A percentile compares a stretch with the other conserved stretches of the same genome.
Evolutionary conservation across 2,888 invertebrate genomes (phyloP).

Genomic region (Lapara coniferarum): DNA sequence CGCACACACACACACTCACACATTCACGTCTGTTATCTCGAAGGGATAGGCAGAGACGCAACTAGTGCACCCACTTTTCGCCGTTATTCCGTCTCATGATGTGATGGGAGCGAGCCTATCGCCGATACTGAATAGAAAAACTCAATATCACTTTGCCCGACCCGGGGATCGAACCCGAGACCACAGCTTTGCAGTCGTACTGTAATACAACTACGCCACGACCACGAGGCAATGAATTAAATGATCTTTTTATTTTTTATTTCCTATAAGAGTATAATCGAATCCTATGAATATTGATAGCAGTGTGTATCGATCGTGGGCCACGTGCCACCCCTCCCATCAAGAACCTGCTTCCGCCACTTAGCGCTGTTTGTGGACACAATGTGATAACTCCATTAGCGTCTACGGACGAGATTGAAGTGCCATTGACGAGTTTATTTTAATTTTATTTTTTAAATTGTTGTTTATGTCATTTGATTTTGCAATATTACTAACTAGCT

Average conservation of each 20-base stretch:
- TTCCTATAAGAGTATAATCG: not conserved
- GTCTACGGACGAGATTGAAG: slow-evolving; percentile 24
- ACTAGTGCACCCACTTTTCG: too few species aligned
- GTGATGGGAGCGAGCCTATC: too few species aligned
- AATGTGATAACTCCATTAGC: slow-evolving; percentile 48
- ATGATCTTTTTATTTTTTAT: not conserved
- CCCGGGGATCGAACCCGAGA: too few species aligned
- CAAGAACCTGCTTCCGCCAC: slow-evolving; percentile 56
- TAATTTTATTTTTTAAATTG: slow-evolving; percentile 13
- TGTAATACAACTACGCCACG: too few species aligned
- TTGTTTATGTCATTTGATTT: not conserved
- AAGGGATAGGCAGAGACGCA: too few species aligned
- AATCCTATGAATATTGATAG: slow-evolving; percentile 15
- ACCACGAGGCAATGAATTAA: slow-evolving; percentile 2
- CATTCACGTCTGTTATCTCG: too few species aligned
- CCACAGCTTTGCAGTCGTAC: too few species aligned
- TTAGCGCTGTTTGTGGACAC: slow-evolving; percentile 49
- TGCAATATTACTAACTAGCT: not conserved
- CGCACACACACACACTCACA: too few species aligned
- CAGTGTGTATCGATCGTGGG: slow-evolving; percentile 5
- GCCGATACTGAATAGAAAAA: too few species aligned
- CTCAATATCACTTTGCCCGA: too few species aligned
- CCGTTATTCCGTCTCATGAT: too few species aligned
- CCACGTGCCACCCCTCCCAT: slow-evolving; percentile 29
- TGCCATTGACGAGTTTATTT: slow-evolving; percentile 17